A percentile compares a stretch with the other conserved stretches of the same genome.
Conservation (phyloP, 2,113 vertebrate genomes). For the Leucosticte australis region DNA sequence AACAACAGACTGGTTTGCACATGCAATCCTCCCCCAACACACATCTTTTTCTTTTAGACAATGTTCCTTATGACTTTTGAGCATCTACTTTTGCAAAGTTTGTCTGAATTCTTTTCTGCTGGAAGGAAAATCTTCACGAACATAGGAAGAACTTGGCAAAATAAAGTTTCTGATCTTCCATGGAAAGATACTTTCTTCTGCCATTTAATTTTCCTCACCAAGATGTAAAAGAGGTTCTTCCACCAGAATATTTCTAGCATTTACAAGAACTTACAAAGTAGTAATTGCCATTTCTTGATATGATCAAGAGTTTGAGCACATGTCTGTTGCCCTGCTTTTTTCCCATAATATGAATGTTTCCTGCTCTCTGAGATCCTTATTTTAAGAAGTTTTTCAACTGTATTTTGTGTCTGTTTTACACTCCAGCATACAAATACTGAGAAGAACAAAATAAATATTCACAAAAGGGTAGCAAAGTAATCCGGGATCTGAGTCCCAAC, state of each 20-base stretch:
- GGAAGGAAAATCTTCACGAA: not conserved
- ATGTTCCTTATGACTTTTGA: not conserved
- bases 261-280: not conserved
- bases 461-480: not conserved
- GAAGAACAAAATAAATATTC: not conserved
- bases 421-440: not conserved
- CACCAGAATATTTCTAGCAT: not conserved
- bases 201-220: not conserved
- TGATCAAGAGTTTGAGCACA: not conserved
- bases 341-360: not conserved
- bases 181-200: not conserved
- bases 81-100: not conserved
- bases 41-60: not conserved
- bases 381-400: not conserved
- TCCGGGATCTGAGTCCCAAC: not conserved
- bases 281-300: not conserved
- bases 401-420: not conserved
- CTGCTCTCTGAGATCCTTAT: not conserved
- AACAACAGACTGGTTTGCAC: not conserved
- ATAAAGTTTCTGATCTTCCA: not conserved
- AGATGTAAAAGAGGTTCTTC: not conserved
- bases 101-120: not conserved
- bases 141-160: not conserved
- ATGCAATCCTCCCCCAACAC: too few species aligned
- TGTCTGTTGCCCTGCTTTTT: fast-evolving